Evolutionary conservation across 2,113 vertebrate species (phyloP).

Genomic region (Pygoscelis antarcticus): DNA sequence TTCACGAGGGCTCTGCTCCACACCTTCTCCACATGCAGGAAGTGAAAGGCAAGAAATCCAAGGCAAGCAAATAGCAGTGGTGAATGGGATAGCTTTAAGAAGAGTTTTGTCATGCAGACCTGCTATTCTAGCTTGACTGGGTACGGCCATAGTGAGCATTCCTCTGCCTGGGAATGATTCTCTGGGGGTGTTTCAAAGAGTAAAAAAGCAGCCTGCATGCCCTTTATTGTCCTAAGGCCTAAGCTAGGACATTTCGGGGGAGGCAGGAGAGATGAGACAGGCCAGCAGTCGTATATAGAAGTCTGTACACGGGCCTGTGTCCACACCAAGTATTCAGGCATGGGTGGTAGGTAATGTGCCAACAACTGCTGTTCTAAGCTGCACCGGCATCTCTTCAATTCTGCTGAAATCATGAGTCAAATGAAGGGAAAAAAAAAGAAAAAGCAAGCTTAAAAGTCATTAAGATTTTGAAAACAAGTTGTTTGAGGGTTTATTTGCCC

Average conservation of each 20-base stretch:
- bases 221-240: conserved; percentile 54
- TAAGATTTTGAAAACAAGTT: not conserved
- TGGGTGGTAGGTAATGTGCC: conserved; percentile 27
- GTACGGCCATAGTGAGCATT: conserved; percentile 64
- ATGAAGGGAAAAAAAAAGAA: not conserved
- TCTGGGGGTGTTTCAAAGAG: conserved; percentile 66
- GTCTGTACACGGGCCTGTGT: not conserved
- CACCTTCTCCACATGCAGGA: conserved; percentile 9
- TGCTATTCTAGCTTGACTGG: conserved; percentile 53
- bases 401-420: not conserved
- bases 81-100: conserved; percentile 48
- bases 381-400: not conserved
- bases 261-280: conserved; percentile 12
- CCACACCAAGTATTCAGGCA: not conserved
- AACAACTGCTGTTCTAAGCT: conserved; percentile 23
- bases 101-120: conserved; percentile 63
- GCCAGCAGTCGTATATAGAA: not conserved
- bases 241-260: conserved; percentile 57
- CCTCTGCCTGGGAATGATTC: conserved; percentile 58
- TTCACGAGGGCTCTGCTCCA: not conserved
- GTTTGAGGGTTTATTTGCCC: not conserved
- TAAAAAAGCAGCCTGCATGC: conserved; percentile 47
- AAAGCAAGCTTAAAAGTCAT: not conserved
- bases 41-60: conserved; percentile 45
- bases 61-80: conserved; percentile 28